phyloP scores from a whole-genome alignment of 2,888 invertebrate species.

The Empis livida region DNA sequence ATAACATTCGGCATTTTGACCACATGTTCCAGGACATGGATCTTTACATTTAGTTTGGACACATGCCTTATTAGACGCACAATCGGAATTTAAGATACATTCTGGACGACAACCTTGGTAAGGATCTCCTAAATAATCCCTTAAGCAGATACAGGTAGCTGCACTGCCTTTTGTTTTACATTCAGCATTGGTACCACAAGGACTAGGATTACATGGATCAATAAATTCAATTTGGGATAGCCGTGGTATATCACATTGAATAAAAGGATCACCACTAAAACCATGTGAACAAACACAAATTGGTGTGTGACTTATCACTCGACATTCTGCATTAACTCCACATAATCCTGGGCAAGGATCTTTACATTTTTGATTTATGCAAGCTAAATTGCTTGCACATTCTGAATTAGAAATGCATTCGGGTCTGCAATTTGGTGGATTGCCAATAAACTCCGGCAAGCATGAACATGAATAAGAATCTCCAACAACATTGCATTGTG shows the following conservation, averaged over 20 bases:
- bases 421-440: constrained; percentile 62
- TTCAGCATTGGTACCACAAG: constrained; percentile 55
- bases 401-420: constrained; percentile 70
- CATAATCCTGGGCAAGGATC: constrained; percentile 62
- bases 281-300: constrained; percentile 44
- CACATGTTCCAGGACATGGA: constrained; percentile 61
- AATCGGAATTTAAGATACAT: constrained; percentile 56
- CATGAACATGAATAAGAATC: constrained; percentile 59
- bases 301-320: constrained; percentile 46
- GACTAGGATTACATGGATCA: constrained; percentile 51
- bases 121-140: constrained; percentile 50
- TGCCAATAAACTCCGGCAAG: constrained; percentile 53
- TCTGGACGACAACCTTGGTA: constrained; percentile 60
- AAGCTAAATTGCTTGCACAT: constrained; percentile 59
- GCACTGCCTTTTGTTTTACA: constrained; percentile 48
- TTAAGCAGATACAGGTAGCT: constrained; percentile 49
- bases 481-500: constrained; percentile 51
- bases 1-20: constrained; percentile 54
- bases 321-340: constrained; percentile 43
- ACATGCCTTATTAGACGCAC: constrained; percentile 51
- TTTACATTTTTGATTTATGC: constrained; percentile 57
- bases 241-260: constrained; percentile 27
- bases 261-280: constrained; percentile 47
- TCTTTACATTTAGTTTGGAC: constrained; percentile 56
- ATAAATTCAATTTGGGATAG: constrained; percentile 16